Conservation (phyloP, 2,113 vertebrate genomes). For the Nycticorax nycticorax region DNA sequence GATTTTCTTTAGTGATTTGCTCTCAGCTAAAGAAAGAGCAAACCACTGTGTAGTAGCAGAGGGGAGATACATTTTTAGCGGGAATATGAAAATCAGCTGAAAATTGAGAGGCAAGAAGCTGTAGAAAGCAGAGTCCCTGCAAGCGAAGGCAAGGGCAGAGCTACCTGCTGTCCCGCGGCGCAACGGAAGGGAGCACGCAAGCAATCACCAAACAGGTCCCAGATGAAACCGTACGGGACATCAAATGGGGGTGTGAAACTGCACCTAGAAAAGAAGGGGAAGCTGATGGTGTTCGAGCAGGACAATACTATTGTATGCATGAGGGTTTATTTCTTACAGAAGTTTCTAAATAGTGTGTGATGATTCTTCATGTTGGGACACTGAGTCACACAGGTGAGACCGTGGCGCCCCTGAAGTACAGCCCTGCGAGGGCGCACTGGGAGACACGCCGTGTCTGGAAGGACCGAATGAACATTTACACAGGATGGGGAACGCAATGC, state of each 20-base stretch:
- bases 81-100: not conserved
- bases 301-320: not conserved
- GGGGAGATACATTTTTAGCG: not conserved
- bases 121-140: not conserved
- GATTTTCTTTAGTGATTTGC: not conserved
- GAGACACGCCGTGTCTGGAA: not conserved
- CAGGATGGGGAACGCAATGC: not conserved
- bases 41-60: not conserved
- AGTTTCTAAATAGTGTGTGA: not conserved
- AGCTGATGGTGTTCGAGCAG: not conserved
- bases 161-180: not conserved
- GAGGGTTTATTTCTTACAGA: not conserved
- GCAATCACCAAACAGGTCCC: not conserved
- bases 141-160: not conserved
- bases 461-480: not conserved
- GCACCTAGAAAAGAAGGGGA: not conserved
- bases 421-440: not conserved
- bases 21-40: not conserved
- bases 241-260: not conserved
- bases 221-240: not conserved
- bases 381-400: not conserved
- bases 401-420: not conserved
- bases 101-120: not conserved
- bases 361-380: not conserved
- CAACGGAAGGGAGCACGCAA: not conserved